phyloP scores from a whole-genome alignment of 2,888 invertebrate genomes.

The Electrophaes corylata region DNA sequence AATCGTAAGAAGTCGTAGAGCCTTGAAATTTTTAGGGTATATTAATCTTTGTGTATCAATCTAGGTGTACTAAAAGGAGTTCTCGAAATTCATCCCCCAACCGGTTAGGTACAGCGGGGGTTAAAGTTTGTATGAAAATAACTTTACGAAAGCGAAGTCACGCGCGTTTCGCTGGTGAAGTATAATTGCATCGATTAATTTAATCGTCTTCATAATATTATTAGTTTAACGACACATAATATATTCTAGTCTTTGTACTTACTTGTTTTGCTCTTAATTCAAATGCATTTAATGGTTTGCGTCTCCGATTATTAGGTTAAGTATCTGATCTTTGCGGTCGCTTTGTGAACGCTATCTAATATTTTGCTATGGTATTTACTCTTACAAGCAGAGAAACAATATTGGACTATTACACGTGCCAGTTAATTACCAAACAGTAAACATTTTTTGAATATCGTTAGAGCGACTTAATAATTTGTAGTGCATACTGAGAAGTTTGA shows the following conservation, averaged over 20 bases:
- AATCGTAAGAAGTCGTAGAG: too few species aligned
- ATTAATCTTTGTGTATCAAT: too few species aligned
- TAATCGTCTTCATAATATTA: constrained; percentile 34
- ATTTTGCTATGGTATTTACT: constrained; percentile 12
- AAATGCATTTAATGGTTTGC: constrained; percentile 40
- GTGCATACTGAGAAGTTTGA: too few species aligned
- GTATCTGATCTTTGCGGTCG: constrained; percentile 37
- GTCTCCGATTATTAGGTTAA: constrained; percentile 41
- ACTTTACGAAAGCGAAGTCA: too few species aligned
- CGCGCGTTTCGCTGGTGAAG: too few species aligned
- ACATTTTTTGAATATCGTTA: constrained; percentile 9
- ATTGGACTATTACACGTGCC: constrained; percentile 12
- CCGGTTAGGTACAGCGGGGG: too few species aligned
- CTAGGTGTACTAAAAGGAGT: too few species aligned
- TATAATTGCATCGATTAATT: constrained; percentile 36
- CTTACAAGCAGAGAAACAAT: neutral
- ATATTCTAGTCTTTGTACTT: constrained; percentile 40
- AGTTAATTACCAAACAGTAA: constrained; percentile 16
- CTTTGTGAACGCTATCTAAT: constrained; percentile 37
- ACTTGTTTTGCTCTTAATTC: constrained; percentile 37
- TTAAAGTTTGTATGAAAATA: too few species aligned
- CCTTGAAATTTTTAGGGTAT: too few species aligned
- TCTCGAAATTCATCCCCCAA: too few species aligned
- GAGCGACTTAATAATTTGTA: constrained; percentile 8
- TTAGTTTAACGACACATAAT: constrained; percentile 24